Conservation (phyloP, 2,888 invertebrate species). For the Adela reaumurella region DNA sequence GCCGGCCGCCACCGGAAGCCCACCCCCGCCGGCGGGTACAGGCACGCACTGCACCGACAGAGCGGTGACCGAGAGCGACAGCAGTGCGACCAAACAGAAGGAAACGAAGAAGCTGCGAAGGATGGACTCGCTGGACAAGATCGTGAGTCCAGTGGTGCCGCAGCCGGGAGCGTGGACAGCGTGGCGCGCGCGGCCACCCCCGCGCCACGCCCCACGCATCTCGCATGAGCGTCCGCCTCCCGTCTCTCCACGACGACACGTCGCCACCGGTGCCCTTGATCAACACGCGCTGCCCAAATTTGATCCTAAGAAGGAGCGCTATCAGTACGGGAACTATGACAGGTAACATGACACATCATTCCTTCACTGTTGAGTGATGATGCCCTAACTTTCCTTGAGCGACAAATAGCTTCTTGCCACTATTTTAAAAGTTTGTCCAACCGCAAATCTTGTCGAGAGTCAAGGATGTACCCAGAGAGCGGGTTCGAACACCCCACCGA, state of each 20-base stretch:
- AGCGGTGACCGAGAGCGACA: slow-evolving; percentile 55
- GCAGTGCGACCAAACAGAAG: slow-evolving; percentile 50
- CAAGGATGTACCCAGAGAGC: too few species aligned
- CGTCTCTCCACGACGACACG: slow-evolving; percentile 25
- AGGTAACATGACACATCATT: too few species aligned
- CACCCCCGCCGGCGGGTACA: slow-evolving; percentile 16
- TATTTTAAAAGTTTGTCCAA: too few species aligned
- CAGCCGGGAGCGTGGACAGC: slow-evolving; percentile 88
- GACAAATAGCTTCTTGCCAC: too few species aligned
- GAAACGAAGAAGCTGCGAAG: slow-evolving; percentile 59
- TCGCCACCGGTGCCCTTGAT: slow-evolving; percentile 29
- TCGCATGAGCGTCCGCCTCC: slow-evolving; percentile 47
- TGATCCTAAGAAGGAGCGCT: slow-evolving; percentile 72
- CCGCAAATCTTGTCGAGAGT: too few species aligned
- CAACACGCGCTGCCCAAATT: slow-evolving; percentile 61
- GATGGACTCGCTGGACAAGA: slow-evolving; percentile 77
- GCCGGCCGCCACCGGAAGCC: slow-evolving; percentile 28
- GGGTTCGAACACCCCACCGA: too few species aligned
- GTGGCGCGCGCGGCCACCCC: slow-evolving; percentile 49
- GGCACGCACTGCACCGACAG: slow-evolving; percentile 33
- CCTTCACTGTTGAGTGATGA: too few species aligned
- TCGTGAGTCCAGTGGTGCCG: slow-evolving; percentile 88
- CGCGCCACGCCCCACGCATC: slow-evolving; percentile 31
- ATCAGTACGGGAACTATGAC: slow-evolving; percentile 95
- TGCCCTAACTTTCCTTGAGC: too few species aligned